Base-by-base conservation (phyloP, 2,888 invertebrate species). In the Notodonta ziczac region DNA sequence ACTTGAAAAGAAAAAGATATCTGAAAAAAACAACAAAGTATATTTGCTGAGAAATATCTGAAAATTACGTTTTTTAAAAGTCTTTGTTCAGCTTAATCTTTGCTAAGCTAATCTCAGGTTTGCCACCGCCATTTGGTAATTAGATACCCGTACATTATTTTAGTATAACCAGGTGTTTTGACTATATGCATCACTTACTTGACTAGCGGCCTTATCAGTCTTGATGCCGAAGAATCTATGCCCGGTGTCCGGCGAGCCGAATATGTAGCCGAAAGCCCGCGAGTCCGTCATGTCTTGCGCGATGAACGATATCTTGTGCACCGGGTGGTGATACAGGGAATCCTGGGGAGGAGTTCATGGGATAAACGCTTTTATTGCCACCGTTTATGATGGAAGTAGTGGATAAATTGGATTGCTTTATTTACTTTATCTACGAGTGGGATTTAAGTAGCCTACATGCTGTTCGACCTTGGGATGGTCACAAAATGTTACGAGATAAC, bases 161-260 rank as follows among this genome's bases (percentile, higher is more conserved):
- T 24, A 24, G 24, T 24, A 24, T 24, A 24, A 24, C 1, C 24
- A 24, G n/a, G 46, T n/a, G n/a, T n/a, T 46, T n/a, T 0, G 13
- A 46, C n/a, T 46, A 7, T n/a, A 5, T n/a, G 13, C 46, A 46
- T 46, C 46, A 91, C 87, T 94, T 89, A 96, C 97, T 96, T 97
- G 98, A 94, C 97, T 98, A 82, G 99, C 99, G 72, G 98, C 97
- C 92, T 99, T 99, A 92, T 99, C 99, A 78, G 99, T 99, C 95
- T 99, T 99, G 83, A 99, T 99, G 65, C 99, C 99, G 94, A 99
- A 99, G 94, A 99, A 99, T 70, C 98, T 95, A 93, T 99, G 99
- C 0, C 98, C 99, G 58, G 98, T 98, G 84, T 98, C 98, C 0
- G 98, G 98, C 4, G 98, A 97, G 6, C 99, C 99, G 89, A 98